Conservation (phyloP, 2,888 invertebrate genomes). For the Flexamia atlantica region DNA sequence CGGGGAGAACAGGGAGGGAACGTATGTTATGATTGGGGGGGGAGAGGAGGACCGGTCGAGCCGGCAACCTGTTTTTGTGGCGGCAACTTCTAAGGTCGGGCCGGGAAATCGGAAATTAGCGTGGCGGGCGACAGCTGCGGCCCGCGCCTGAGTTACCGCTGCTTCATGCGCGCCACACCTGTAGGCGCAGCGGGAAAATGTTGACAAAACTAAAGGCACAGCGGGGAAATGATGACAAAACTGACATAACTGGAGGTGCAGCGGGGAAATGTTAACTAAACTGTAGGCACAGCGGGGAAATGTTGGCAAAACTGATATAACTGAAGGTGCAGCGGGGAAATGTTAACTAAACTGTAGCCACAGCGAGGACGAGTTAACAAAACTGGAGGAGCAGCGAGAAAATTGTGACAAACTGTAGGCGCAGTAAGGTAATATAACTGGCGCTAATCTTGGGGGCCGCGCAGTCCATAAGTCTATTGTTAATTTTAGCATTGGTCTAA, state of each 20-base stretch:
- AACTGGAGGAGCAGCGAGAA: neutral
- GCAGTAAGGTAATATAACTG: neutral
- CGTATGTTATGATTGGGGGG: neutral
- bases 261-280: neutral
- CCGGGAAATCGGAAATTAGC: conserved; percentile 60
- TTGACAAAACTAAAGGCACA: neutral
- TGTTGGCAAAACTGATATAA: neutral
- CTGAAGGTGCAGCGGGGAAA: neutral
- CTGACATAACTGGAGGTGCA: too few relatives aligned
- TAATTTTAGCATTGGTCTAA: too few relatives aligned
- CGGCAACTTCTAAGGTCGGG: conserved; percentile 49
- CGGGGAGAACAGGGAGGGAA: neutral
- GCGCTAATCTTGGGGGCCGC: too few relatives aligned
- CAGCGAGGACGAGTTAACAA: neutral
- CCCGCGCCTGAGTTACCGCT: conserved; percentile 40
- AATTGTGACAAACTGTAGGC: neutral
- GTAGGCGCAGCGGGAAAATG: conserved; percentile 6
- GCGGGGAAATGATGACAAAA: neutral
- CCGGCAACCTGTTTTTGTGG: conserved; percentile 57
- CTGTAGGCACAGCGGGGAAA: conserved; percentile 13
- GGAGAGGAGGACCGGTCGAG: conserved; percentile 7
- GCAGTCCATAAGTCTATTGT: too few relatives aligned
- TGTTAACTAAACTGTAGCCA: too few relatives aligned
- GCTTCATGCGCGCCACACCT: conserved; percentile 31
- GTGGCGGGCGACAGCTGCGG: conserved; percentile 54